Evolutionary conservation across 2,888 invertebrate species (phyloP), one percentile per base, ranked within the genome.

Genomic region (Coleophora deauratella): DNA sequence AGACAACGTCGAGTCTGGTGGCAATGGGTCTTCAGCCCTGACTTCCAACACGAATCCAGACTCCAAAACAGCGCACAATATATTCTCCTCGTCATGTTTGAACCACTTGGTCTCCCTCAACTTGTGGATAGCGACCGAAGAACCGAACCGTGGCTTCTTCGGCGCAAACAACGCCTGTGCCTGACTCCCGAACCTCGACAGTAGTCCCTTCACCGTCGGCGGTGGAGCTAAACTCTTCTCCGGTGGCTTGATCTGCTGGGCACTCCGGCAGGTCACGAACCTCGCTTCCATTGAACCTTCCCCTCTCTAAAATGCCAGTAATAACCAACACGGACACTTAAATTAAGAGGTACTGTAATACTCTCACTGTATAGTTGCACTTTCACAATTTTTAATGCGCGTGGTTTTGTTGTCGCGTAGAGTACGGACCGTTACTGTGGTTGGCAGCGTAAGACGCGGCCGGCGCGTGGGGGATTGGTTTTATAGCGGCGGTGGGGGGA

Each of bases 71-170:
- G 91, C 90, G 70, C 91, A 91, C 53, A 92, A 86, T 55, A 91
- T 89, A 58, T 89, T 89, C 63, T 90, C 88, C 77, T 92, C 91
- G 57, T 90, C 89, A 53, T 90, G 88, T 53, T 87, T 88, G 66
- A 92, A 91, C 92, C 92, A 92, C 85, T 92, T 92, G 48, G 91
- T 90, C 67, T 91, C 91, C 49, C 91, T 85, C 52, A 91, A 79
- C 63, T 91, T 91, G 66, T 91, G 91, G 47, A 91, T 91, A 37
- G 91, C 90, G 32, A 91, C 90, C 38, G 90, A 90, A 47, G 90
- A 90, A 46, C 88, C 88, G 68, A 89, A 88, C 47, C 86, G 72
- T 50, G 78, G 80, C 57, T 86, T 86, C 58, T 86, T 86, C 40
- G 80, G 82, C 59, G 81, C 86, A 67, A 81, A 87, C 49, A 86